Evolutionary conservation across 2,797 vertebrate species (phyloP).

Genomic region (Gila robusta): DNA sequence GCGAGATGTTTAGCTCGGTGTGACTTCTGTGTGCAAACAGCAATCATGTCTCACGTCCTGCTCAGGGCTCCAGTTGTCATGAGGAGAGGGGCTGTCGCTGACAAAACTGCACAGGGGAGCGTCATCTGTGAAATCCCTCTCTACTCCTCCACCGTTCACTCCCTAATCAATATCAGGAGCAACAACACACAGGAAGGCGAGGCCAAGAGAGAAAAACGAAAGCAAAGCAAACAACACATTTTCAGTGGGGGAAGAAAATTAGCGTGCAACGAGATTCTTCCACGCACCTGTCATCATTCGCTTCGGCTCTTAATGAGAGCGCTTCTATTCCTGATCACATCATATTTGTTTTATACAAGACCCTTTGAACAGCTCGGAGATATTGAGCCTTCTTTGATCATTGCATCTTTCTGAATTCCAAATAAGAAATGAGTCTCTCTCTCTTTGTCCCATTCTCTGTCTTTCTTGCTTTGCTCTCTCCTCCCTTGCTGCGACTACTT

Average conservation of each 20-base stretch:
- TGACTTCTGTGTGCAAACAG: conserved; percentile 76
- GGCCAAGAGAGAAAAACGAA: conserved; percentile 58
- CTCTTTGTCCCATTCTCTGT: conserved; percentile 52
- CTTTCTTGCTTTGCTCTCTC: conserved; percentile 65
- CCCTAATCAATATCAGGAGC: conserved; percentile 84
- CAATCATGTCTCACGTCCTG: conserved; percentile 69
- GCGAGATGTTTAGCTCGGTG: conserved; percentile 74
- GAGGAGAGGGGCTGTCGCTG: conserved; percentile 21
- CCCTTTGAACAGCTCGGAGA: conserved; percentile 97
- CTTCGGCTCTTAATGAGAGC: conserved; percentile 95
- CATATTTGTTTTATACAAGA: conserved; percentile 91
- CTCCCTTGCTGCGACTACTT: conserved; percentile 76
- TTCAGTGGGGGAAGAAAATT: conserved; percentile 76
- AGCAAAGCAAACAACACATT: conserved; percentile 79
- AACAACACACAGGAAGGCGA: conserved; percentile 66
- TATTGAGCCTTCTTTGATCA: conserved; percentile 95
- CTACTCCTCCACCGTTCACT: conserved; percentile 79
- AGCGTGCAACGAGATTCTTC: conserved; percentile 77
- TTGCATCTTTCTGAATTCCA: conserved; percentile 91
- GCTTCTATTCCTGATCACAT: conserved; percentile 96
- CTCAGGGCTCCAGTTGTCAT: conserved; percentile 46
- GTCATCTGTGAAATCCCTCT: conserved; percentile 67
- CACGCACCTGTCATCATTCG: conserved; percentile 90
- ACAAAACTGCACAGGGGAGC: conserved; percentile 74
- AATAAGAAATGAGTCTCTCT: conserved; percentile 54